Base-by-base conservation (phyloP, 2,113 vertebrate species). In the Tor tambroides region DNA sequence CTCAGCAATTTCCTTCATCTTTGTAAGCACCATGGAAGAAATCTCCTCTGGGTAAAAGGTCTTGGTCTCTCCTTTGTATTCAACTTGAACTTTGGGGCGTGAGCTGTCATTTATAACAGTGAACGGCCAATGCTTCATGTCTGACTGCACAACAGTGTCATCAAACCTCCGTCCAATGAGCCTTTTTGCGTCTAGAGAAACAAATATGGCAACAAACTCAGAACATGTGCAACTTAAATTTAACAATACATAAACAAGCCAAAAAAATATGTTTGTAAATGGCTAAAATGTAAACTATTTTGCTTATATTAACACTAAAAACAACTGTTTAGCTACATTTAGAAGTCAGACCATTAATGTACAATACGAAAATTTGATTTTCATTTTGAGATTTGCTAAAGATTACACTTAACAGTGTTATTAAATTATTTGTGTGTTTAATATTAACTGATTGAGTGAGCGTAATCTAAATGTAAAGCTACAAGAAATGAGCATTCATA, bases 101-200 rank as follows among this genome's bases (percentile, higher is more conserved):
- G 93, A 76, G 1, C 75, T 56, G 56, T 95, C 94, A 63, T 91
- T 91, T 59, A 95, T 91, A 28, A 95, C 94, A 6, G 84, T 89
- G 81, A 95, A 95, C 0, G 95, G 94, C 95, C 95, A 95, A 87
- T 94, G 92, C 49, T 95, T 95, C 94, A 95, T 95, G 89, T 95
- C 95, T 2, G 92, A 85, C 88, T 95, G 95, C 67, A 95, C 94
- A 38, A 95, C 92, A 0, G 9, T 1, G 69, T 95, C 95, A 26
- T 95, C 94, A 87, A 95, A 95, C 32, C 91, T 90, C 54, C 94
- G 92, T 19, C 95, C 95, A 59, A 95, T 95, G 10, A 95, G 93
- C 26, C 94, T 91, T 86, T 95, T 95, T 38, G 94, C 95, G 93
- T 95, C 94, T 95, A 67, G n/a, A 5, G 0, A 46, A 83, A 56